A percentile compares a stretch with the other conserved stretches of the same genome.
phyloP scores from a whole-genome alignment of 2,888 invertebrate genomes.

The Psylliodes chrysocephalus region DNA sequence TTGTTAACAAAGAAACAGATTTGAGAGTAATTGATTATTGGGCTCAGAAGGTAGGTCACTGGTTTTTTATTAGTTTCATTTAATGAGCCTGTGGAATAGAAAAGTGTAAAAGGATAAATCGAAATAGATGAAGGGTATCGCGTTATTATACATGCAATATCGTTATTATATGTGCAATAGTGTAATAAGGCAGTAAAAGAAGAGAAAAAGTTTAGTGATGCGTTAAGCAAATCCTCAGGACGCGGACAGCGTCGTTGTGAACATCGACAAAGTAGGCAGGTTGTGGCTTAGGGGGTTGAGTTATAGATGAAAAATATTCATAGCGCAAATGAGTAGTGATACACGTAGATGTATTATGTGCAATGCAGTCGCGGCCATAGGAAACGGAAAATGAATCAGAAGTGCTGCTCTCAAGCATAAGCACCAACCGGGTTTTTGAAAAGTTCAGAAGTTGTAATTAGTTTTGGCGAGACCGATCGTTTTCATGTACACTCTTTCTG shows the following conservation, averaged over 20 bases:
- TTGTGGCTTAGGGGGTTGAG: neutral
- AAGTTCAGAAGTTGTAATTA: constrained; percentile 63
- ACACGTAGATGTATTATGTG: constrained; percentile 19
- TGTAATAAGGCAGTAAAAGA: neutral
- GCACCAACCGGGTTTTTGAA: constrained; percentile 56
- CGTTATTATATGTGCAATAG: no score
- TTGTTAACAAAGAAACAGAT: no score
- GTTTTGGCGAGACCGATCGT: constrained; percentile 58
- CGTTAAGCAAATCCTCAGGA: constrained; percentile 23
- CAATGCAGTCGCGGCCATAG: constrained; percentile 9
- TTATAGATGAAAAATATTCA: constrained; percentile 13
- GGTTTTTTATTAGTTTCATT: neutral
- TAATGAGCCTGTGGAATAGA: neutral
- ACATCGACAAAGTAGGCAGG: neutral
- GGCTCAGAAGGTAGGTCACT: no score
- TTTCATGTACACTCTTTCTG: constrained; percentile 58
- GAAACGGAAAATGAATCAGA: constrained; percentile 45
- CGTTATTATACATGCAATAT: neutral
- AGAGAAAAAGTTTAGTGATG: constrained; percentile 20
- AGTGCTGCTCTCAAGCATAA: constrained; percentile 55
- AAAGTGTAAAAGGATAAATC: neutral
- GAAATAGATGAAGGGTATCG: neutral
- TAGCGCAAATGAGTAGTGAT: constrained; percentile 20
- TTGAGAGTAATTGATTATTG: no score
- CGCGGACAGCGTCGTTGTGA: neutral